phyloP scores from a whole-genome alignment of 2,797 vertebrate species.

The Parambassis ranga region DNA sequence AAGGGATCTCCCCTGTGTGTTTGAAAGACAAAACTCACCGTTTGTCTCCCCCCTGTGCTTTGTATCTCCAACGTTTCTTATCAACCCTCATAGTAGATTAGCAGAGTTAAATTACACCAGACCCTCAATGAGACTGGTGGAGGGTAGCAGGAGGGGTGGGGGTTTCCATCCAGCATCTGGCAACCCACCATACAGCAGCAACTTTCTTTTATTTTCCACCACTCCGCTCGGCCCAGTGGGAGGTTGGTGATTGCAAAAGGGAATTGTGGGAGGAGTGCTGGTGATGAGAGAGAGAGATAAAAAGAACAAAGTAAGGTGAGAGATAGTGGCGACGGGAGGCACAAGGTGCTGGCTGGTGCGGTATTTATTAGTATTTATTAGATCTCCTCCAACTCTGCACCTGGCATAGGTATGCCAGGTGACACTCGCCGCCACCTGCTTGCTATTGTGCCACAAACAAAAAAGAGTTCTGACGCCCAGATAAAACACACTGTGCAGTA shows the following conservation, averaged over 20 bases:
- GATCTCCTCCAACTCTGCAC: slow-evolving; percentile 24
- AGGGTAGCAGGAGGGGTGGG: not conserved
- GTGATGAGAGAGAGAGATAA: slow-evolving; percentile 25
- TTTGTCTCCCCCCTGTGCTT: slow-evolving; percentile 46
- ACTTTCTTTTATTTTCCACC: slow-evolving; percentile 40
- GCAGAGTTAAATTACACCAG: slow-evolving; percentile 72
- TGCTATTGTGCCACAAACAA: slow-evolving; percentile 53
- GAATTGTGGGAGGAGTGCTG: not conserved
- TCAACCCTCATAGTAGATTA: slow-evolving; percentile 60
- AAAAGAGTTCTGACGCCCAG: slow-evolving; percentile 32
- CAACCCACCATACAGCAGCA: slow-evolving; percentile 15
- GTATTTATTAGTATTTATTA: slow-evolving; percentile 26
- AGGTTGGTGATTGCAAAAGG: not conserved
- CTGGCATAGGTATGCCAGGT: slow-evolving; percentile 69
- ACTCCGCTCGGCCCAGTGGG: slow-evolving; percentile 20
- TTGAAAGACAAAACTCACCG: slow-evolving; percentile 34
- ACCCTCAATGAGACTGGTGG: slow-evolving; percentile 38
- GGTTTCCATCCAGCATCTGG: slow-evolving; percentile 72
- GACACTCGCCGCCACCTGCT: slow-evolving; percentile 65
- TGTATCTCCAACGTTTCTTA: slow-evolving; percentile 55
- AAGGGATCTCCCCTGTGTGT: slow-evolving; percentile 38
- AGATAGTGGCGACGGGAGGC: slow-evolving; percentile 15
- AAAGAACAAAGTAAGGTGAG: slow-evolving; percentile 40
- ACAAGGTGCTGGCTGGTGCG: not conserved
- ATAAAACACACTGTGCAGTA: slow-evolving; percentile 1